Conservation (phyloP, 2,113 vertebrate genomes). For the Lepus europaeus region DNA sequence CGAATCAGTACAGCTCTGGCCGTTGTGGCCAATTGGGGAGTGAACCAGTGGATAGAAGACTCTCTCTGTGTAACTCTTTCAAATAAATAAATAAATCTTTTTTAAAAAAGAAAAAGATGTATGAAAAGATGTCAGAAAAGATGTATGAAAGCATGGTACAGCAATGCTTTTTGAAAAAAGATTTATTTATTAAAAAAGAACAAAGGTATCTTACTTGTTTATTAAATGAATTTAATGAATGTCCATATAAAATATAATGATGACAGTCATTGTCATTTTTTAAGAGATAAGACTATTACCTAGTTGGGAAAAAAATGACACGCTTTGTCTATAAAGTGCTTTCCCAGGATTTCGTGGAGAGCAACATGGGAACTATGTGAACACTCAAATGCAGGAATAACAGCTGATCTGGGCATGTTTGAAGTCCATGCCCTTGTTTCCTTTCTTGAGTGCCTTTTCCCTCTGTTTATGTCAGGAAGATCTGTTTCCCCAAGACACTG, state of each 20-base stretch:
- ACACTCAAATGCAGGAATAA: rapidly evolving
- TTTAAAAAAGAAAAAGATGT: too few species aligned
- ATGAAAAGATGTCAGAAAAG: conserved; percentile 21
- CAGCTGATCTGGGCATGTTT: rapidly evolving
- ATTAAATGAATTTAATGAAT: not conserved
- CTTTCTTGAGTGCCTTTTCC: not conserved
- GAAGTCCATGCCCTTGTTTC: not conserved
- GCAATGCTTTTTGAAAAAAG: not conserved
- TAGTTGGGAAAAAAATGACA: not conserved
- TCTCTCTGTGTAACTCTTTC: too few species aligned
- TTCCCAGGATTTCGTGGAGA: not conserved
- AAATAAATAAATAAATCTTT: too few species aligned
- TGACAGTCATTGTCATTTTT: not conserved
- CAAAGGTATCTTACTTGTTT: not conserved
- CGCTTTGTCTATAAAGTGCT: not conserved
- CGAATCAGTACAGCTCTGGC: too few species aligned
- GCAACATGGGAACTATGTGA: not conserved
- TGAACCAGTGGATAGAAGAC: too few species aligned
- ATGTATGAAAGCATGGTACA: not conserved
- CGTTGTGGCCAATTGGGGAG: too few species aligned
- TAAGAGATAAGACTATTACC: not conserved
- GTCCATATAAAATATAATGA: not conserved
- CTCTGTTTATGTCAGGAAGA: not conserved
- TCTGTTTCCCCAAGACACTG: not conserved
- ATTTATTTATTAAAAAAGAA: too few species aligned